These are phyloP conservation scores for Vanessa atalanta DNA, from an alignment of 1,140 invertebrate genomes.

Conservation along the genomic window DNA sequence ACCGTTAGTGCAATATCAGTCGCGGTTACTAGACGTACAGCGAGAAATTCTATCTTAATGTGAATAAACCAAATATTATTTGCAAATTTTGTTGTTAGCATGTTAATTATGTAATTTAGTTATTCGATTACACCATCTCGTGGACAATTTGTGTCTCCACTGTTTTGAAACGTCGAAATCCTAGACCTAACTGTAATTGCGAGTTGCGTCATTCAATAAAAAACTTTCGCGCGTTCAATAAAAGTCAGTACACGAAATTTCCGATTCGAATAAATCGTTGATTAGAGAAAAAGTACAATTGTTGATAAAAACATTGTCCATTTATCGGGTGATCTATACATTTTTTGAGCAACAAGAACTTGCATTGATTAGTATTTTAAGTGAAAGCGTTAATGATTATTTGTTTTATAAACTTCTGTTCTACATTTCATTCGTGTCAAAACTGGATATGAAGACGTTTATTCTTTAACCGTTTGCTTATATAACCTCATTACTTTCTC, in stretches of 20 bases:
- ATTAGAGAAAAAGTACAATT: background rate
- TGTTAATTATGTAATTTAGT: constrained; percentile 23
- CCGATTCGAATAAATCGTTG: constrained; percentile 2
- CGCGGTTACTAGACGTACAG: too few relatives aligned
- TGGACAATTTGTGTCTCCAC: constrained; percentile 22
- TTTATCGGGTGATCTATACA: background rate
- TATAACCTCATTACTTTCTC: too few relatives aligned
- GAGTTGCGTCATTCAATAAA: constrained; percentile 13
- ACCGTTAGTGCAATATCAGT: too few relatives aligned
- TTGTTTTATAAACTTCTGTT: too few relatives aligned
- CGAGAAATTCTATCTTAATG: too few relatives aligned
- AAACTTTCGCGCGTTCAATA: constrained; percentile 22
- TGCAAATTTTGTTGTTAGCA: background rate
- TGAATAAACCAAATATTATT: background rate
- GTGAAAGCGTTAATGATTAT: too few relatives aligned
- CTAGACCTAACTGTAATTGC: constrained; percentile 20
- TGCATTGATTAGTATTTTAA: too few relatives aligned
- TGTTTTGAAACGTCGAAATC: constrained; percentile 35
- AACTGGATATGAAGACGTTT: too few relatives aligned
- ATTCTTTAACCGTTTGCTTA: too few relatives aligned
- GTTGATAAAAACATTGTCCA: background rate
- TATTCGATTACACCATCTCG: constrained; percentile 26
- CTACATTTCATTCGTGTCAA: too few relatives aligned
- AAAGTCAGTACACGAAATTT: constrained; percentile 10
- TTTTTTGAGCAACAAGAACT: background rate